A percentile compares a stretch with the other conserved stretches of the same genome.
Evolutionary conservation across 1,140 invertebrate genomes (phyloP).

Genomic region (Neodiprion virginianus): DNA sequence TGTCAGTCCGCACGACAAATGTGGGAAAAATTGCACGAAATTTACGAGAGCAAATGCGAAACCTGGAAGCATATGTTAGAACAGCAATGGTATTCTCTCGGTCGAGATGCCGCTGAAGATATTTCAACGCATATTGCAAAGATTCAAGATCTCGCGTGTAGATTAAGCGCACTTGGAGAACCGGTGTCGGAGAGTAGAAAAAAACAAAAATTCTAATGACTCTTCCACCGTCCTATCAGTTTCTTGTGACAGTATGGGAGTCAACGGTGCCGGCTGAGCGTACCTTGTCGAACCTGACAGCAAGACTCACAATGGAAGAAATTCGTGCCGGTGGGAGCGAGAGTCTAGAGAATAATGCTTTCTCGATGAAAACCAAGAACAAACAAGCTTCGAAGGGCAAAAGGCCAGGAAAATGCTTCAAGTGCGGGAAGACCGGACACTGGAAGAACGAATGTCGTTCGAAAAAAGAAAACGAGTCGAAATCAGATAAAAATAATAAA

Average conservation of each 20-base stretch:
- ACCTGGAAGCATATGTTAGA: conserved; percentile 38
- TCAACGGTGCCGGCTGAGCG: conserved; percentile 29
- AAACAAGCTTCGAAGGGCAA: background rate
- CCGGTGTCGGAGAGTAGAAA: conserved; percentile 29
- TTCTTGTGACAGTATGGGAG: conserved; percentile 42
- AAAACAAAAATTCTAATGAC: conserved; percentile 42
- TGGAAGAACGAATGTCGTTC: conserved; percentile 24
- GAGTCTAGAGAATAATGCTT: conserved; percentile 16
- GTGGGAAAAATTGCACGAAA: conserved; percentile 41
- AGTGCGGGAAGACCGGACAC: conserved; percentile 19
- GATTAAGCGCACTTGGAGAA: conserved; percentile 34
- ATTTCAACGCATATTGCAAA: conserved; percentile 29
- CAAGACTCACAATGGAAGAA: conserved; percentile 36
- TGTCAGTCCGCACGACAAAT: conserved; percentile 44
- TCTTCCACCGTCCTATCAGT: conserved; percentile 33
- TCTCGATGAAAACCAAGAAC: background rate
- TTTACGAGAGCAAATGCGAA: conserved; percentile 42
- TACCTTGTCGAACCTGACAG: conserved; percentile 30
- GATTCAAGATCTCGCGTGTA: conserved; percentile 30
- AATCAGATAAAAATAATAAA: too few relatives aligned
- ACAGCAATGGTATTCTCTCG: conserved; percentile 35
- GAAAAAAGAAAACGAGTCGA: too few relatives aligned
- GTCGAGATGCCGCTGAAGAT: conserved; percentile 24
- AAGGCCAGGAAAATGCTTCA: background rate
- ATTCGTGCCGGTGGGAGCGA: conserved; percentile 15